These are phyloP conservation scores for Prionailurus bengalensis DNA, from an alignment of 2,113 vertebrate genomes.

Conservation along the genomic window DNA sequence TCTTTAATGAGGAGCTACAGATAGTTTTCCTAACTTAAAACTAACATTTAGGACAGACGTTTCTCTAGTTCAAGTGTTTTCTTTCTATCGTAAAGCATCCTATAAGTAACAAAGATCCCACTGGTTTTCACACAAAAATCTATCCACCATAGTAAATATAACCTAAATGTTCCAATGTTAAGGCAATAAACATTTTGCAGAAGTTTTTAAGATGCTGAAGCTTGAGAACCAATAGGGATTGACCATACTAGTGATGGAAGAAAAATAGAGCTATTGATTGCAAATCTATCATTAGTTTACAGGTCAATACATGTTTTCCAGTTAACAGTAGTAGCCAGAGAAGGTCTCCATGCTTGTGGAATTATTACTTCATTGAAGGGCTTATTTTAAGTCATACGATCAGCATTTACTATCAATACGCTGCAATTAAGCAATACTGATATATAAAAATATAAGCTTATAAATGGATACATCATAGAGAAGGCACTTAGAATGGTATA, in stretches of 20 bases:
- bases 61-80: conserved; percentile 21
- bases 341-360: not conserved
- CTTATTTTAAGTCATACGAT: not conserved
- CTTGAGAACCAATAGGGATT: conserved; percentile 45
- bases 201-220: conserved; percentile 42
- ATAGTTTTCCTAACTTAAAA: conserved; percentile 13
- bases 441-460: not conserved
- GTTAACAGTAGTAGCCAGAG: not conserved
- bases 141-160: not conserved
- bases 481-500: not conserved
- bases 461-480: not conserved
- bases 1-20: not conserved
- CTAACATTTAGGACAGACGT: not conserved
- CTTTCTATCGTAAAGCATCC: not conserved
- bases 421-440: not conserved
- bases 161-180: not conserved
- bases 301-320: not conserved
- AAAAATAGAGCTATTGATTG: not conserved
- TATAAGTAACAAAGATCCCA: not conserved
- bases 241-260: not conserved
- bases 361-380: not conserved
- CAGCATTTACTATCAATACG: not conserved
- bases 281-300: not conserved
- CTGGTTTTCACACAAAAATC: not conserved
- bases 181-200: conserved; percentile 73